Base-by-base conservation (phyloP, 2,888 invertebrate species). In the Troglohyphantes excavatus region DNA sequence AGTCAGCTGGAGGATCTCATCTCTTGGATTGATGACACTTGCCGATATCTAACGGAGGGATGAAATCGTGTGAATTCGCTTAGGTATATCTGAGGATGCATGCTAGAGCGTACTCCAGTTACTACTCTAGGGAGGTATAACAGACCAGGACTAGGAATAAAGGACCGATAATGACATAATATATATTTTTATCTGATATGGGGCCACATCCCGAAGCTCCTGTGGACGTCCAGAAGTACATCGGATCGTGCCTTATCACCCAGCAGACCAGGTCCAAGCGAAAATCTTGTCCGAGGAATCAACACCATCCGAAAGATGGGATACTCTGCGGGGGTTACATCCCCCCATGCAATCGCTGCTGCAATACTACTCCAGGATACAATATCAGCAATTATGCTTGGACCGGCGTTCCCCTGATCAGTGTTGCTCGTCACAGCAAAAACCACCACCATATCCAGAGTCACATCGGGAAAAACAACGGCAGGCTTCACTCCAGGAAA, bases 361-460 rank as follows among this genome's bases (percentile, higher is more conserved):
- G 83, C 39, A 73, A 63, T n/a, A 19, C 75, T 2, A n/a, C 75
- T 6, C 68, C 81, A 11, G 78, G 84, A 29, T 70, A 86, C 27
- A 86, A 70, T 63, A 78, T 63, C 23, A 70, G 63, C 33, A 88
- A 88, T 33, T 81, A 89, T 19, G 90, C 90, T 92, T 97, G 97
- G 96, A 95, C 96, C 43, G 97, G 96, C 91, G 96, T 96, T 93
- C 97, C 97, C 68, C 95, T 97, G 91, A 96, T 97, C 93, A 96
- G 96, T 75, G 96, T 96, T 94, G 96, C 96, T 59, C 95, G 95
- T 73, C 94, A 95, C 91, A 95, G 94, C 76, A 93, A 92, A 17
- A 67, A 46, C 78, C 92, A 92, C 67, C 91, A 92, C 88, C 88
- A 63, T 39, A 78, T 53, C 29, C 91, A 90, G 53, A 78, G 90